phyloP scores from a whole-genome alignment of 2,888 invertebrate species.

The Sesia bembeciformis region DNA sequence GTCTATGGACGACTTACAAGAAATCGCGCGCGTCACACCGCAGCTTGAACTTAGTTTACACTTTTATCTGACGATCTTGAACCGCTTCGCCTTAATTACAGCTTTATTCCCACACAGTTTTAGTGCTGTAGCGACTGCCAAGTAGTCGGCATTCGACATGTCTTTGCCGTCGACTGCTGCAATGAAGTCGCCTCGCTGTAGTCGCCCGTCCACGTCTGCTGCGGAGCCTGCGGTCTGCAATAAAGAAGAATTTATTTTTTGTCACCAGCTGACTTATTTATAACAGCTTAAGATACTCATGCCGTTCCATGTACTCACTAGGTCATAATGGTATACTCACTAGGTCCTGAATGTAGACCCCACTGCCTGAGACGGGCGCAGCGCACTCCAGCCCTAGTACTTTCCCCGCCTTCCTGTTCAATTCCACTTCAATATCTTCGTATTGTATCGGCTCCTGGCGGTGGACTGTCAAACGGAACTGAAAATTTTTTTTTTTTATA shows the following conservation, averaged over 20 bases:
- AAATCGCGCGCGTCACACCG: too few species aligned
- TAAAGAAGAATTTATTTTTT: not conserved
- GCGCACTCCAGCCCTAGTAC: conserved; percentile 91
- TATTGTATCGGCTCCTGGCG: conserved; percentile 82
- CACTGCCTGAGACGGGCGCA: conserved; percentile 76
- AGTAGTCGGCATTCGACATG: conserved; percentile 81
- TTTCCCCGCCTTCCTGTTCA: conserved; percentile 90
- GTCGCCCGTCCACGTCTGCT: conserved; percentile 89
- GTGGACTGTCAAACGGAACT: conserved; percentile 90
- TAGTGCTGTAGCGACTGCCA: conserved; percentile 90
- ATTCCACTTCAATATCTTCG: conserved; percentile 84
- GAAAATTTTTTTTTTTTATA: conserved; percentile 20
- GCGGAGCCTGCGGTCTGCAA: conserved; percentile 88
- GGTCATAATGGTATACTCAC: conserved; percentile 63
- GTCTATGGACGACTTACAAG: too few species aligned
- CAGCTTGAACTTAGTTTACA: not conserved
- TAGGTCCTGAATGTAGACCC: conserved; percentile 94
- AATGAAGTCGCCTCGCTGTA: conserved; percentile 94
- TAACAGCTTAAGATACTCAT: not conserved
- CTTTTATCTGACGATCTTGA: conserved; percentile 77
- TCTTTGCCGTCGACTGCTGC: conserved; percentile 92
- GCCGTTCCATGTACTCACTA: not conserved
- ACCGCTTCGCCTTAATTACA: conserved; percentile 87
- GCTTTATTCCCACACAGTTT: conserved; percentile 91
- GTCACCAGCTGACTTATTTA: too few species aligned